Evolutionary conservation across 1,140 invertebrate species (phyloP).

Genomic region (Drosophila nikananu): DNA sequence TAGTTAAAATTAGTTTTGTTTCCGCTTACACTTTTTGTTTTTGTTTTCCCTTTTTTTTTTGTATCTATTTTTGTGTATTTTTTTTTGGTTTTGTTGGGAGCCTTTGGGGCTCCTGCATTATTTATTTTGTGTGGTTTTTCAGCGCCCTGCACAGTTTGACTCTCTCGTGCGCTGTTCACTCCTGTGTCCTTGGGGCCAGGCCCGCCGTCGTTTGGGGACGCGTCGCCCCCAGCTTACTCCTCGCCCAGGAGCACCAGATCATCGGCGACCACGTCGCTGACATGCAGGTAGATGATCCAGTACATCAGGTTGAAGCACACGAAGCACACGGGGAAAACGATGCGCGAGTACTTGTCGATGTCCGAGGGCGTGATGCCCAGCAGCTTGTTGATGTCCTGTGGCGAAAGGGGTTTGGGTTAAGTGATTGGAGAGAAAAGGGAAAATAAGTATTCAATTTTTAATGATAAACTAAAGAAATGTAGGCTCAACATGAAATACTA

Average conservation of each 20-base stretch:
- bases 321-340: conserved; percentile 98
- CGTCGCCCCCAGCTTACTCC: conserved; percentile 84
- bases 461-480: too few species aligned
- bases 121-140: conserved; percentile 64
- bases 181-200: conserved; percentile 27
- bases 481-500: not conserved
- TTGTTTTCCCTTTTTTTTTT: conserved; percentile 42
- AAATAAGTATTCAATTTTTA: not conserved
- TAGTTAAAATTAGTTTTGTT: conserved; percentile 81
- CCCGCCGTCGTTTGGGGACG: conserved; percentile 7
- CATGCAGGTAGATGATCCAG: conserved; percentile 98
- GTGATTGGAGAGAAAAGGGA: not conserved
- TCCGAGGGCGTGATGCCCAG: conserved; percentile 96
- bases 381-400: conserved; percentile 93
- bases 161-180: conserved; percentile 74
- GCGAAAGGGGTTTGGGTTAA: not conserved
- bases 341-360: conserved; percentile 98
- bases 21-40: conserved; percentile 40
- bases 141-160: conserved; percentile 78
- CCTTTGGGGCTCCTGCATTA: not conserved
- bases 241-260: conserved; percentile 94
- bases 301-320: conserved; percentile 99
- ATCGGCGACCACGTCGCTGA: conserved; percentile 96
- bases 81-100: conserved; percentile 17
- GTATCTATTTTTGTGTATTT: conserved; percentile 26